These are phyloP conservation scores for Petaurus breviceps DNA, from an alignment of 2,113 vertebrate genomes.

Conservation along the genomic window DNA sequence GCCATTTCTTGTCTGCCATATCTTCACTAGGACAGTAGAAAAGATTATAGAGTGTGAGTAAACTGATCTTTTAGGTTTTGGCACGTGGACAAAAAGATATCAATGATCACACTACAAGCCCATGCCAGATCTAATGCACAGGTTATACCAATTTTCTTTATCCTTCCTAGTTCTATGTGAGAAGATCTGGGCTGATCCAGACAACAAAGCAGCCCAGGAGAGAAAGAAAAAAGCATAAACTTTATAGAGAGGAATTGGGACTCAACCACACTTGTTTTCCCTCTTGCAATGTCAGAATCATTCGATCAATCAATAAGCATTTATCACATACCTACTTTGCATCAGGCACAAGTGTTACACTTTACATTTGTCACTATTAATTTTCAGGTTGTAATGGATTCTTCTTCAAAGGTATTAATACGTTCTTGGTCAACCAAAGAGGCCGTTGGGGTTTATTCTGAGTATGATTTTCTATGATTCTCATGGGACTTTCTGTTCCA, in stretches of 20 bases:
- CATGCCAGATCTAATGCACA: background rate
- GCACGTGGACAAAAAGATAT: background rate
- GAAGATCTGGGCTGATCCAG: background rate
- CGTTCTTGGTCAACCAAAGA: background rate
- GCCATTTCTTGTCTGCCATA: background rate
- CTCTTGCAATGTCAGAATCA: background rate
- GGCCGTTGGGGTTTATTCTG: background rate
- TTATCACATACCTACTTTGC: background rate
- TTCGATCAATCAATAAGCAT: background rate
- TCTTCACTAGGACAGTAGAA: background rate
- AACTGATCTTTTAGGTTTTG: background rate
- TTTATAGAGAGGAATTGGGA: background rate
- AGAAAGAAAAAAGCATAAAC: background rate
- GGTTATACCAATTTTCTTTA: background rate
- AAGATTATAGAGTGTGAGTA: background rate
- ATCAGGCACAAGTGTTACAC: background rate
- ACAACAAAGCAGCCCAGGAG: background rate
- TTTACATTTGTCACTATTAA: background rate
- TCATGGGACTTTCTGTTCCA: background rate
- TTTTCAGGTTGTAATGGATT: background rate
- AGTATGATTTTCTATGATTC: background rate
- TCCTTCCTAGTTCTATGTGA: background rate
- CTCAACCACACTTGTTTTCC: background rate
- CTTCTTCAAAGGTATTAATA: background rate
- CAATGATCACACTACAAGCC: background rate